A percentile compares a stretch with the other conserved stretches of the same genome.
phyloP scores from a whole-genome alignment of 2,888 invertebrate species.

The Apodemia mormo region DNA sequence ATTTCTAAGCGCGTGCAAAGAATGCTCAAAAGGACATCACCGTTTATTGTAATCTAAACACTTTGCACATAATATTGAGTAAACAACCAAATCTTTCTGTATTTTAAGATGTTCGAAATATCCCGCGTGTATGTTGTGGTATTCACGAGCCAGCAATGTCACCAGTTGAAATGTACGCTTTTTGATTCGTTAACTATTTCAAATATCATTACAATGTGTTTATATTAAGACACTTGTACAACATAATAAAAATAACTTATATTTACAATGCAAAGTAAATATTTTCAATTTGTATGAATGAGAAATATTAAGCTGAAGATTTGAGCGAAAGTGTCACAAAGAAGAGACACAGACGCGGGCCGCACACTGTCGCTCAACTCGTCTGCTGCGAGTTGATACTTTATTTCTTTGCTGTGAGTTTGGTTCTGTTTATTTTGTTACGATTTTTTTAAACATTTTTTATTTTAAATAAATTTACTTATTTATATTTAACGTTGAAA shows the following conservation, averaged over 20 bases:
- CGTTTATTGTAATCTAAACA: no score
- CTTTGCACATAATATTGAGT: no score
- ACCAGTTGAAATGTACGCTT: neutral
- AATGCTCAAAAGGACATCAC: no score
- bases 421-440: neutral
- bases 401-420: neutral
- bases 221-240: constrained; percentile 7
- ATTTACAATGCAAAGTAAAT: constrained; percentile 6
- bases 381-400: neutral
- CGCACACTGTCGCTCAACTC: neutral
- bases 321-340: neutral
- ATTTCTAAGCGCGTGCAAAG: no score
- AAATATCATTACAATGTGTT: neutral
- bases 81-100: neutral
- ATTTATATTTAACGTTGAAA: constrained; percentile 12
- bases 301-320: neutral
- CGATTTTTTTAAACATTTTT: constrained; percentile 6
- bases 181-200: neutral
- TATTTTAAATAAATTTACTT: constrained; percentile 7
- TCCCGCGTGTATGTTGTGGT: neutral
- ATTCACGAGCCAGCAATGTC: neutral
- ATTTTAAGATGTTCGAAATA: neutral
- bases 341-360: no score
- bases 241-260: constrained; percentile 6
- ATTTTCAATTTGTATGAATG: neutral